These are phyloP conservation scores for Gallinago undulata DNA, from an alignment of 2,113 vertebrate species.

Conservation along the genomic window DNA sequence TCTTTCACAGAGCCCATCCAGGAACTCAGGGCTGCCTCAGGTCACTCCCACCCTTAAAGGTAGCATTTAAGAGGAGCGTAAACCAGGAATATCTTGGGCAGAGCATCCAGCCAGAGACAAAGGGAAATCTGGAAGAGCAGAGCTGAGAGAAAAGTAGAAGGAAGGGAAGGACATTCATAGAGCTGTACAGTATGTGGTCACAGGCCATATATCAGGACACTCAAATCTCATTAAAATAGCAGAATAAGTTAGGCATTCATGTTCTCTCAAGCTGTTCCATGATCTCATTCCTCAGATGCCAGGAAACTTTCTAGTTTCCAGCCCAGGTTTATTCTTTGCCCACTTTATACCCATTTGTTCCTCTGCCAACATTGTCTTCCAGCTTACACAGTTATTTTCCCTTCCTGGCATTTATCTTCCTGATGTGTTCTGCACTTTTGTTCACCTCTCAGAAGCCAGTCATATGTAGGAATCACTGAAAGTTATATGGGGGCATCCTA, in stretches of 20 bases:
- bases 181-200: not conserved
- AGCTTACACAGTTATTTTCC: constrained; percentile 41
- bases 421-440: constrained; percentile 41
- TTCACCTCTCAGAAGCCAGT: constrained; percentile 44
- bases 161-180: not conserved
- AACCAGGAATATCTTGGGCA: not conserved
- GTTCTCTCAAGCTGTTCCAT: not conserved
- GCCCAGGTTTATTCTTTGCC: constrained; percentile 33
- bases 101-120: not conserved
- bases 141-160: not conserved
- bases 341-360: constrained; percentile 52
- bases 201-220: not conserved
- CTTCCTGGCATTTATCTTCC: constrained; percentile 53
- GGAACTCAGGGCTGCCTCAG: not conserved
- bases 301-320: constrained; percentile 33
- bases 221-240: constrained; percentile 3
- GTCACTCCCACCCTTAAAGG: not conserved
- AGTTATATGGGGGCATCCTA: not conserved
- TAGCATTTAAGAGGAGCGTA: not conserved
- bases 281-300: constrained; percentile 33
- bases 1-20: not conserved
- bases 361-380: constrained; percentile 53
- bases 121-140: not conserved
- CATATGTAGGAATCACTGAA: not conserved
- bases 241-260: not conserved